phyloP scores from a whole-genome alignment of 2,888 invertebrate genomes.

The Magallana nippona region DNA sequence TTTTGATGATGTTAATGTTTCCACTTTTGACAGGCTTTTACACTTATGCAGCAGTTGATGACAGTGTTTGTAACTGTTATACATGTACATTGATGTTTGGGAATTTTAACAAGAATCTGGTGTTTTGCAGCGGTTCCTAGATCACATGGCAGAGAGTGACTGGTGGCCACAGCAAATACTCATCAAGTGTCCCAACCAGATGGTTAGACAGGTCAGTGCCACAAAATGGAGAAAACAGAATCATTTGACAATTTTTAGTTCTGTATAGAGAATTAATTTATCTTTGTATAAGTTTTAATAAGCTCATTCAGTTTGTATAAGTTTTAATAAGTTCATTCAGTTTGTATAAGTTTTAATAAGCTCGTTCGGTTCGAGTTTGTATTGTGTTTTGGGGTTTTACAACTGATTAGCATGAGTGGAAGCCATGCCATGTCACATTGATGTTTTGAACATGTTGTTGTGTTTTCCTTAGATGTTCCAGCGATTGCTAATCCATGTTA shows the following conservation, averaged over 20 bases:
- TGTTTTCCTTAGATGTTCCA: constrained; percentile 87
- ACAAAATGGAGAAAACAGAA: too few relatives aligned
- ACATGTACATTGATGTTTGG: background rate
- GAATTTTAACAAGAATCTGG: constrained; percentile 26
- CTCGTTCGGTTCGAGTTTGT: too few relatives aligned
- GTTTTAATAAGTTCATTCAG: too few relatives aligned
- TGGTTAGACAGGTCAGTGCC: constrained; percentile 90
- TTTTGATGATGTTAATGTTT: too few relatives aligned
- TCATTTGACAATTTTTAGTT: background rate
- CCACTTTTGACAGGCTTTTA: too few relatives aligned
- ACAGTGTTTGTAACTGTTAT: background rate
- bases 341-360: too few relatives aligned
- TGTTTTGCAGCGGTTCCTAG: constrained; percentile 90
- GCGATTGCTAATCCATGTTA: constrained; percentile 95
- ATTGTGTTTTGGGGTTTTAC: background rate
- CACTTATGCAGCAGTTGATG: too few relatives aligned
- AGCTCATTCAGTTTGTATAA: too few relatives aligned
- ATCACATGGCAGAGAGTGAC: constrained; percentile 94
- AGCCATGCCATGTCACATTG: background rate
- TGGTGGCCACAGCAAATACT: constrained; percentile 98
- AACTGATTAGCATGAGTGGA: background rate
- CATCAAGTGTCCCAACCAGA: constrained; percentile 97
- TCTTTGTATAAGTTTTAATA: too few relatives aligned
- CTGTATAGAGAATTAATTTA: background rate
- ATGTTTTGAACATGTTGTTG: background rate